phyloP scores from a whole-genome alignment of 2,797 vertebrate genomes.

The Neomorphus geoffroyi region DNA sequence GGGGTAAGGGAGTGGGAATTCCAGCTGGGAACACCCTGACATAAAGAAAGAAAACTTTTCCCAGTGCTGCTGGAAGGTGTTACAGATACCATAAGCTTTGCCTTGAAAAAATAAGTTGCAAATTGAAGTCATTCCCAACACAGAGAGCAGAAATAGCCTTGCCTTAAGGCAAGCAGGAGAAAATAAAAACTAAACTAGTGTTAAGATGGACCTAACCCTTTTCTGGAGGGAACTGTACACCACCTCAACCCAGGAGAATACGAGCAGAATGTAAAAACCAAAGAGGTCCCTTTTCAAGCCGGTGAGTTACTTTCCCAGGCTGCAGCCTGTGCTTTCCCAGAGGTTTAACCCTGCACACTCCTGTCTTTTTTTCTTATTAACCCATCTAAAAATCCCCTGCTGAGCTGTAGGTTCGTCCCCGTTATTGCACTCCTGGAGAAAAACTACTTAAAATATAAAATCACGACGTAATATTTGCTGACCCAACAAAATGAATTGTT shows the following conservation, averaged over 20 bases:
- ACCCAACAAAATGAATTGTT: background rate
- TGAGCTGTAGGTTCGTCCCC: background rate
- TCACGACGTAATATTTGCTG: background rate
- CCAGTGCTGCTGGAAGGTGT: background rate
- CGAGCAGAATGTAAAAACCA: background rate
- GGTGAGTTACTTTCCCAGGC: conserved; percentile 16
- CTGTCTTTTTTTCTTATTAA: background rate
- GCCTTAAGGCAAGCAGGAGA: background rate
- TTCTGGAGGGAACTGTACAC: background rate
- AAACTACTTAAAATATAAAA: background rate
- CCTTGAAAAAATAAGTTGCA: background rate
- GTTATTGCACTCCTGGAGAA: background rate
- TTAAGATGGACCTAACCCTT: background rate
- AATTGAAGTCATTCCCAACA: background rate
- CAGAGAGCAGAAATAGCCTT: background rate
- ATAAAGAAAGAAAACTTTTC: background rate
- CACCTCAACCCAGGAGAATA: background rate
- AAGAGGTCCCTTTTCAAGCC: background rate
- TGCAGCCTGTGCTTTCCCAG: background rate
- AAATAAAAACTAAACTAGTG: background rate
- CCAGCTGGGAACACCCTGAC: background rate
- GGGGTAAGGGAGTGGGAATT: background rate
- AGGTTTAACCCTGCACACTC: background rate
- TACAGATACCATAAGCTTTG: background rate
- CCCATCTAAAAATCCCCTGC: background rate